Evolutionary conservation across 1,140 invertebrate genomes (phyloP), one percentile per base, ranked within the genome.

Genomic region (Atta cephalotes): DNA sequence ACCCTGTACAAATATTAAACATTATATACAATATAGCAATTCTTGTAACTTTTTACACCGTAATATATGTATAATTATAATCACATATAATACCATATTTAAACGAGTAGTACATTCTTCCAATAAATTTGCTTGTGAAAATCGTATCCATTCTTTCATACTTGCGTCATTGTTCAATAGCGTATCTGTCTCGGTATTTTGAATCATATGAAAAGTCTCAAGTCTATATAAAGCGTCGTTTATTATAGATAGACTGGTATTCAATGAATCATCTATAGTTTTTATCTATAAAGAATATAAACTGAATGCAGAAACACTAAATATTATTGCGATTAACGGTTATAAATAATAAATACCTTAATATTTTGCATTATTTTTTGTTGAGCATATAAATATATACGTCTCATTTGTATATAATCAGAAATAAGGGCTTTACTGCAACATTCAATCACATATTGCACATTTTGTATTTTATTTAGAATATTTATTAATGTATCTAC

Each of bases 361-460:
- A 85, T 89, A 39, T 78, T 81, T 63, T 89, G 53, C 18, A 91
- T 68, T 74, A 95, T 91, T 90, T 92, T 91, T 39, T 92, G 71
- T 39, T 90, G 90, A 10, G 93, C 92, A 74, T 95, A 95, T 18
- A 88, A 82, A 25, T 94, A 66, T 35, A 95, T 65, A 63, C 86
- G 63, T 51, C 72, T 91, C 88, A 94, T 94, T 66, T 94, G 89
- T 28, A 76, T 84, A 65, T 93, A 92, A 76, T 93, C 86, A 21
- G 88, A 87, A 16, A 93, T 78, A 45, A 95, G 85, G 4, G 89
- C 90, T 82, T 95, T 95, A 0, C 89, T 93, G 81, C 95, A 95
- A 76, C 94, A 95, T 66, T 95, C 91, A 78, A 90, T 93, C 49
- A 95, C 78, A 88, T 93, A 95, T 77, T 92, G 60, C 16, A 94